These are phyloP conservation scores for Calephelis perditalis DNA, from an alignment of 2,888 invertebrate genomes.

Conservation along the genomic window DNA sequence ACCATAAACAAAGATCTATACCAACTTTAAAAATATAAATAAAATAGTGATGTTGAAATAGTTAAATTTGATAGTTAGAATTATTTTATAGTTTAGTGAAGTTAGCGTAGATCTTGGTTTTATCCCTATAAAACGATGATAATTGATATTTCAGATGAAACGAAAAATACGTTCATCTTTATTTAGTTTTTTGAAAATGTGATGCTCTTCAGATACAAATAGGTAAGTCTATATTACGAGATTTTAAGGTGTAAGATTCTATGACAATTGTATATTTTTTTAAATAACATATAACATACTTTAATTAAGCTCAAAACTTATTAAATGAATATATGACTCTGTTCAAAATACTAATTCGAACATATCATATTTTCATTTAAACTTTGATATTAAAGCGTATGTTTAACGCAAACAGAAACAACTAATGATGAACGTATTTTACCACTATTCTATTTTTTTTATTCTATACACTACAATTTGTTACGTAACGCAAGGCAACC, in stretches of 20 bases:
- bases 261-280: not conserved
- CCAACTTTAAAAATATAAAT: conserved; percentile 15
- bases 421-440: conserved; percentile 10
- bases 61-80: not conserved
- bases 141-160: not conserved
- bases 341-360: too few relatives aligned
- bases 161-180: conserved; percentile 2
- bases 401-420: conserved; percentile 14
- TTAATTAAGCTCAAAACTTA: too few relatives aligned
- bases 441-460: conserved; percentile 12
- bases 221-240: too few relatives aligned
- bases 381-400: too few relatives aligned
- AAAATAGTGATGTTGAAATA: conserved; percentile 10
- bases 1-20: conserved; percentile 38
- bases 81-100: not conserved
- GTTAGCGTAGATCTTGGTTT: conserved; percentile 15
- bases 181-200: too few relatives aligned
- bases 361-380: too few relatives aligned
- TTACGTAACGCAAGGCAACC: conserved; percentile 75
- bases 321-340: too few relatives aligned
- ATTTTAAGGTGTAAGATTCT: too few relatives aligned
- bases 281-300: not conserved
- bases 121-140: not conserved
- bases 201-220: too few relatives aligned
- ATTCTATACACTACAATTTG: conserved; percentile 31